phyloP scores from a whole-genome alignment of 2,888 invertebrate genomes.

The Tubulanus polymorphus region DNA sequence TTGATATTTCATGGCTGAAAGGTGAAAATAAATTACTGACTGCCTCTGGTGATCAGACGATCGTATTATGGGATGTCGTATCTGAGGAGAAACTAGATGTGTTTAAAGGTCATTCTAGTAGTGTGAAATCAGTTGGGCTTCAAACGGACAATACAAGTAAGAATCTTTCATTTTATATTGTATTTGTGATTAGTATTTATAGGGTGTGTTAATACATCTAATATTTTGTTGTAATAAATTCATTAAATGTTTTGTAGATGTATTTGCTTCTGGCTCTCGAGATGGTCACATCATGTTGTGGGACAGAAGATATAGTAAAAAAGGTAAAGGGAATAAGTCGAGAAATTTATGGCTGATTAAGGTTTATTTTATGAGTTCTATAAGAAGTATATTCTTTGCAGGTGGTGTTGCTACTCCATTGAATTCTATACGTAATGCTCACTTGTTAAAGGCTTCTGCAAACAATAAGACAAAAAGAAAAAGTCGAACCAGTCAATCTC shows the following conservation, averaged over 20 bases:
- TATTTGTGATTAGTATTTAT: neutral
- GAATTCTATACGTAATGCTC: slow-evolving; percentile 68
- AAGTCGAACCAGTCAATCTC: too few relatives aligned
- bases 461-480: slow-evolving; percentile 15
- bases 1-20: slow-evolving; percentile 83
- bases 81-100: slow-evolving; percentile 40
- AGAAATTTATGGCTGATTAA: too few relatives aligned
- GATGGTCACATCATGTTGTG: slow-evolving; percentile 84
- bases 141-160: slow-evolving; percentile 63
- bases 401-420: slow-evolving; percentile 59
- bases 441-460: too few relatives aligned
- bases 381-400: slow-evolving; percentile 11
- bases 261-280: slow-evolving; percentile 82
- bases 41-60: slow-evolving; percentile 80
- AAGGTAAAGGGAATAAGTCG: slow-evolving; percentile 32
- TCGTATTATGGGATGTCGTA: slow-evolving; percentile 71
- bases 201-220: neutral
- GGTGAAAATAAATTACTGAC: slow-evolving; percentile 71
- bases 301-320: slow-evolving; percentile 64
- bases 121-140: slow-evolving; percentile 78
- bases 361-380: neutral
- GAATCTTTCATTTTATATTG: slow-evolving; percentile 1
- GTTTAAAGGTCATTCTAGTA: slow-evolving; percentile 74
- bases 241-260: slow-evolving; percentile 55
- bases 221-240: neutral